Evolutionary conservation across 1,140 invertebrate genomes (phyloP), one percentile per base, ranked within the genome.

Genomic region (Anthonomus grandis): DNA sequence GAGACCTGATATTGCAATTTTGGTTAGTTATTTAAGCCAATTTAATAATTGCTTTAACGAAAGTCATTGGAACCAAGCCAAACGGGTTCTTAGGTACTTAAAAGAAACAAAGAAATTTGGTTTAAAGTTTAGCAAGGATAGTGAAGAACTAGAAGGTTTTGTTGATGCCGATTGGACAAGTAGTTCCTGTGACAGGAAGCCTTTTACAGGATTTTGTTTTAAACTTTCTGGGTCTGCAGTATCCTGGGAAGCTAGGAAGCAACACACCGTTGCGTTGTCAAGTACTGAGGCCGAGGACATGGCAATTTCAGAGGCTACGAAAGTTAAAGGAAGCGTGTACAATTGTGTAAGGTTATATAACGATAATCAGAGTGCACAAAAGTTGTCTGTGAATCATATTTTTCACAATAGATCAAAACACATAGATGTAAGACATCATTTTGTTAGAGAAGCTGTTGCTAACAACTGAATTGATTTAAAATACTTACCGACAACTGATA

Each of bases 1-100:
- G 4, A 60, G 78, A 48, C 76, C 76, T 27, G 76, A 79, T 65
- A 74, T 79, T 31, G 50, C 73, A 2, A 78, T 66, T 64, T 62
- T 72, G 24, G 72, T 79, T 0, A 71, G 67, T 53, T 64, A 60
- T 34, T 47, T 72, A 8, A 72, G 68, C 41, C 70, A 73, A 50
- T 75, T 72, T 60, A 72, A 70, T 37, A 69, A 67, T 17, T 49
- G 31, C 36, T 70, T 51, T 49, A 34, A 48, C 36, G 39, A 59
- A 47, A 38, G 34, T 22, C 75, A 78, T 63, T 76, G 70, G 67
- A 61, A 50, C 25, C 60, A 55, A 44, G 72, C 69, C 1, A 75
- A 78, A 60, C 39, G 72, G 19, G 53, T 78, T 10, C 62, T 78
- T 19, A 53, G 64, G 18, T 78, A 79, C 55, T 59, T 79, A 6